These are phyloP conservation scores for Actinernus sp. DNA, from an alignment of 92 coral and sea anemone genomes.

Conservation along the genomic window DNA sequence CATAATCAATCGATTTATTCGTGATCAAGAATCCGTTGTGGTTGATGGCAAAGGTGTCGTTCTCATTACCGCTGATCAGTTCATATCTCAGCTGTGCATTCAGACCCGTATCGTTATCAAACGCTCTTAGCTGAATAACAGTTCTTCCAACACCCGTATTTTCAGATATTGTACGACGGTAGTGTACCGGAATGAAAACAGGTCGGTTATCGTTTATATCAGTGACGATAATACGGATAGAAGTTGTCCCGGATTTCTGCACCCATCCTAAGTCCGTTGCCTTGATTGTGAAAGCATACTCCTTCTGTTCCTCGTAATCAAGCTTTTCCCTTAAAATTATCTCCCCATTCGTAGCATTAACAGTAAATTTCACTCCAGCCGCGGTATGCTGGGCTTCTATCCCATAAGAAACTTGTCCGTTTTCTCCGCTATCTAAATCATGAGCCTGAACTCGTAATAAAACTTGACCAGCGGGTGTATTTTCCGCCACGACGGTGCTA, in stretches of 20 bases:
- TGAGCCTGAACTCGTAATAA: background rate
- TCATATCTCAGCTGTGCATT: constrained; percentile 41
- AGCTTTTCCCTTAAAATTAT: constrained; percentile 23
- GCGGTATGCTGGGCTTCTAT: constrained; percentile 19
- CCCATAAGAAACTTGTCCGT: constrained; percentile 11
- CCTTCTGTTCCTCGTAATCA: constrained; percentile 55
- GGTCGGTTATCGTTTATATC: constrained; percentile 67
- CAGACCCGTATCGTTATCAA: constrained; percentile 16
- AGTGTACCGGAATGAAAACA: constrained; percentile 24
- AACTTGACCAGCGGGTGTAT: background rate
- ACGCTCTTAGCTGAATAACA: background rate
- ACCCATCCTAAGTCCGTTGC: constrained; percentile 13
- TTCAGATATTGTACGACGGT: constrained; percentile 6
- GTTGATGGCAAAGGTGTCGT: constrained; percentile 25
- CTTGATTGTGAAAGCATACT: background rate
- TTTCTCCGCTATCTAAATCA: constrained; percentile 1
- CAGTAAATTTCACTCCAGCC: constrained; percentile 22
- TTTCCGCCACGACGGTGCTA: constrained; percentile 29
- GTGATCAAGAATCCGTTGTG: constrained; percentile 30
- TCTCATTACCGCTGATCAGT: constrained; percentile 18
- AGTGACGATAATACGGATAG: constrained; percentile 37
- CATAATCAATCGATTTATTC: constrained; percentile 30
- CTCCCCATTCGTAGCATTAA: constrained; percentile 33
- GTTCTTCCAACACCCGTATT: constrained; percentile 1
- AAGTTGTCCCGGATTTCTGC: constrained; percentile 24